These are phyloP conservation scores for Chymomyza fuscimana DNA, from an alignment of 2,888 invertebrate genomes.

Conservation along the genomic window DNA sequence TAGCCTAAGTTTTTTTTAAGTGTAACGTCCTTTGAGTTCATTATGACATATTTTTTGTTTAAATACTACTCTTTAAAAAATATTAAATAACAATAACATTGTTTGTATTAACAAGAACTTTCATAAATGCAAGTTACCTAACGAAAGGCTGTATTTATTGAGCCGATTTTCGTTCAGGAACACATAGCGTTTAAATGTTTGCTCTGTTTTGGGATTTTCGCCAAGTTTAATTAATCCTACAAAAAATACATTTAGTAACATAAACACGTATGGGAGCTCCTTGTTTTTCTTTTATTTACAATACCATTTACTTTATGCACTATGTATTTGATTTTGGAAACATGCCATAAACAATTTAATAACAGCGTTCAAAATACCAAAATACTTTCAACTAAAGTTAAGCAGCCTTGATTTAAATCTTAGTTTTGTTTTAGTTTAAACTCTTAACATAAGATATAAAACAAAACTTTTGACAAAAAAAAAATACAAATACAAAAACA, in stretches of 20 bases:
- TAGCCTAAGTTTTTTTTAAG: slow-evolving; percentile 52
- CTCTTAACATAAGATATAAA: slow-evolving; percentile 19
- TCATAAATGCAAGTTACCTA: not conserved
- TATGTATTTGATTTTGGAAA: slow-evolving; percentile 25
- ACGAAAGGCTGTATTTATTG: too few relatives aligned
- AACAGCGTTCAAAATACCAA: slow-evolving; percentile 16
- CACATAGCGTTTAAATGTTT: slow-evolving; percentile 34
- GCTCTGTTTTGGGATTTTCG: slow-evolving; percentile 33
- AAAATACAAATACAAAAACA: slow-evolving; percentile 14
- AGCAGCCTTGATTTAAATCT: slow-evolving; percentile 25
- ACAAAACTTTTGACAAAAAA: slow-evolving; percentile 34
- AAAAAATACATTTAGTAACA: not conserved
- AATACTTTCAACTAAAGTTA: slow-evolving; percentile 34
- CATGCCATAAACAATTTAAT: slow-evolving; percentile 15
- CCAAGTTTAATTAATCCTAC: not conserved
- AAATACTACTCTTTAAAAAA: slow-evolving; percentile 30
- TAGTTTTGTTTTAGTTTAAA: slow-evolving; percentile 25
- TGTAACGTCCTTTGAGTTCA: slow-evolving; percentile 67
- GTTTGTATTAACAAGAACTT: not conserved
- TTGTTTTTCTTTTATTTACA: slow-evolving; percentile 19
- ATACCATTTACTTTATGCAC: slow-evolving; percentile 22
- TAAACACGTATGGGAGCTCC: not conserved
- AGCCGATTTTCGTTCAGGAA: slow-evolving; percentile 15
- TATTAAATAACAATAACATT: slow-evolving; percentile 30
- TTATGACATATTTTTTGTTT: slow-evolving; percentile 41